Evolutionary conservation across 2,113 vertebrate species (phyloP), one percentile per base, ranked within the genome.

Genomic region (Promerops cafer): DNA sequence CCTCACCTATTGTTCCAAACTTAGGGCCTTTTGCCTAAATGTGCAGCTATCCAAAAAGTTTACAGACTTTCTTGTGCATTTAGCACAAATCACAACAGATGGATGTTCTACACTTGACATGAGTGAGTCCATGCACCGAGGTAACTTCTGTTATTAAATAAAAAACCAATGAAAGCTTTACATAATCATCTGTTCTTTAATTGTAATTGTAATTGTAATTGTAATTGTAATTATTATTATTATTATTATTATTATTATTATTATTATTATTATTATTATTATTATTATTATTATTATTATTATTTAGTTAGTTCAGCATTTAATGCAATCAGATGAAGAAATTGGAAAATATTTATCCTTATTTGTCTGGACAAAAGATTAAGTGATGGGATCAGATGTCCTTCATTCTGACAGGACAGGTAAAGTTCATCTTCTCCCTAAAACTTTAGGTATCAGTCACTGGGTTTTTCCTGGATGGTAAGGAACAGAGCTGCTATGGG

Each of bases 71-170:
- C 10, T 65, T n/a, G 5, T 87, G 7, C 1, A 1, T 69, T 27
- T 22, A 59, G 23, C 18, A 39, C 6, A 37, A 24, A 85, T 27
- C 53, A 39, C 20, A 71, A 20, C 30, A 64, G 53, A 56, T 52
- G 44, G 16, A 5, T 17, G 9, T 19, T 82, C 39, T 35, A 42
- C 44, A 19, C 31, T 78, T 70, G 20, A 57, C 5, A 24, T 47
- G 19, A 79, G 24, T 22, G 49, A 35, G 33, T 68, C 26, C 12
- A 3, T 42, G 6, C 24, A 76, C 13, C 0, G 0, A 49, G 10
- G 18, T 23, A 79, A 4, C 19, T 65, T 71, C 49, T 89, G 28
- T 56, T 83, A 61, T 24, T 61, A 60, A 60, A 44, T 42, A 68
- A 56, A 22, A 37, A 88, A 88, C n/a, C 9, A 76, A 26, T 44